Base-by-base conservation (phyloP, 2,113 vertebrate genomes). In the Mus spicilegus region DNA sequence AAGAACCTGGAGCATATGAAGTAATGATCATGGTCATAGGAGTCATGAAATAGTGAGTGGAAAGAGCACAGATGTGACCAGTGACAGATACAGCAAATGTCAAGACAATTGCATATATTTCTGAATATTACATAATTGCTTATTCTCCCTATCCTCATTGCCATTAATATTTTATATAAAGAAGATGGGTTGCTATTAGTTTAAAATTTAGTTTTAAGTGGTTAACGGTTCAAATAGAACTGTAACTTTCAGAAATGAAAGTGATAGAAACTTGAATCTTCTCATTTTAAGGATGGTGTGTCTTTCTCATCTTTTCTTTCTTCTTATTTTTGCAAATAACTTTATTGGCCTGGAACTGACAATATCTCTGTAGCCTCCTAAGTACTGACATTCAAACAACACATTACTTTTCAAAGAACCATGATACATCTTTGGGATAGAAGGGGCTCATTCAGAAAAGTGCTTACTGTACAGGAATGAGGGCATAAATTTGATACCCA, bases 171-270 rank as follows among this genome's bases (percentile, higher is more conserved):
- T 90, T 84, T 87, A 63, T 85, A 63, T 70, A 61, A n/a, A 51
- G 33, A 49, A 28, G 39, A 88, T 33, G 36, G 12, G 36, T 46
- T 87, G 33, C 17, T 46, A 28, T 72, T 69, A 76, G 36, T 28
- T 54, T 84, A 84, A 84, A 96, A 84, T 77, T 76, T 84, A 26
- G 36, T 63, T 77, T 89, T 85, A 84, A n/a, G 12, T 70, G 69
- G 11, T 33, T 1, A 91, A 69, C 20, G 84, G 76, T 70, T 61
- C 69, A 77, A 22, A 17, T 3, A 65, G 46, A 75, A 51, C 61
- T 42, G 5, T 30, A 72, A 72, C 26, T 92, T 39, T 63, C 42
- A 78, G 17, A 70, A 16, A 67, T 76, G n/a, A 89, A 54, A 76
- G 67, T 3, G 9, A 3, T 22, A 5, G 1, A 20, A 81, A 14